Percentiles rank a stretch among this genome's conserved stretches.
phyloP scores from a whole-genome alignment of 2,888 invertebrate genomes.

The Brachynemurus nebulosus region DNA sequence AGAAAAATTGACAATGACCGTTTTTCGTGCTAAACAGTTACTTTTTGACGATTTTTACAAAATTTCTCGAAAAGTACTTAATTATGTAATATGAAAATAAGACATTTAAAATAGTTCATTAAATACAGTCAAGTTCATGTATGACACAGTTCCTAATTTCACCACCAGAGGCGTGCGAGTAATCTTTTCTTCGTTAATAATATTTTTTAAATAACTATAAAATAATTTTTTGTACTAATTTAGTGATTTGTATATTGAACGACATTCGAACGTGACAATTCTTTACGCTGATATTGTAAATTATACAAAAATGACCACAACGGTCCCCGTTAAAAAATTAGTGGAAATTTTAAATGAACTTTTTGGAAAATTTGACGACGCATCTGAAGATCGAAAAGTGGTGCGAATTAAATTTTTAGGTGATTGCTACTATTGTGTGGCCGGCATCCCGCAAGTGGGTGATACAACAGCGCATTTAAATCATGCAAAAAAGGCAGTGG shows the following conservation, averaged over 20 bases:
- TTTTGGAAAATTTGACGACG: conserved; percentile 83
- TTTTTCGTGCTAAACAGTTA: no score
- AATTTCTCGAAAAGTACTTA: no score
- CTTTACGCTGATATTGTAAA: conserved; percentile 90
- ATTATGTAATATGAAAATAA: neutral
- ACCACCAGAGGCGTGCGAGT: no score
- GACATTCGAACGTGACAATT: conserved; percentile 78
- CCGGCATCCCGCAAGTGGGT: conserved; percentile 53
- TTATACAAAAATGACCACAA: conserved; percentile 77
- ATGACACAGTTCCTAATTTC: no score
- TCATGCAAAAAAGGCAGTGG: conserved; percentile 83
- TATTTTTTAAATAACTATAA: no score
- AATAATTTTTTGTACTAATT: conserved; percentile 22
- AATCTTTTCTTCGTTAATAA: no score
- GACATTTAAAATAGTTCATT: no score
- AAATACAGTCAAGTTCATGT: no score
- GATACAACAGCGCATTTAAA: conserved; percentile 45
- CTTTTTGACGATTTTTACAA: no score
- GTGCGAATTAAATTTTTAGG: conserved; percentile 84
- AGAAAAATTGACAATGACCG: neutral
- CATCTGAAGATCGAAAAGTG: conserved; percentile 70
- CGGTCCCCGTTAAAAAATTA: conserved; percentile 63
- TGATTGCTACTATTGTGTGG: conserved; percentile 88
- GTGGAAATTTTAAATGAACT: conserved; percentile 82
- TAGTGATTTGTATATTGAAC: conserved; percentile 77